phyloP scores from a whole-genome alignment of 2,888 invertebrate species.

The Drosophila eohydei region DNA sequence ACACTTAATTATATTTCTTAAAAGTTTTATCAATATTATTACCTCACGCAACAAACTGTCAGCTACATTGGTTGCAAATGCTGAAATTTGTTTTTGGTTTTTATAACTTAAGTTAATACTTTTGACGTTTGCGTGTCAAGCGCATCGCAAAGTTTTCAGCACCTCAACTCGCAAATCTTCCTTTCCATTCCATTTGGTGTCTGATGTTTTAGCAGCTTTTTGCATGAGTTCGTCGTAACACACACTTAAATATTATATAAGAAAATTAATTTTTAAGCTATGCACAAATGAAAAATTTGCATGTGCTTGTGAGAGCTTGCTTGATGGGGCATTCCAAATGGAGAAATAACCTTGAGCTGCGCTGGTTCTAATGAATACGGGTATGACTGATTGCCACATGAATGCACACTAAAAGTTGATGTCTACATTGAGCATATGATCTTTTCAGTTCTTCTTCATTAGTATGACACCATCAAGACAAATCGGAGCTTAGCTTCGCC shows the following conservation, averaged over 20 bases:
- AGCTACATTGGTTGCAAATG: constrained; percentile 1
- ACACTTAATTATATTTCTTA: neutral
- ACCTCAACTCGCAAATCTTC: constrained; percentile 16
- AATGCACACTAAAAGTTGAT: constrained; percentile 13
- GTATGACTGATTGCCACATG: constrained; percentile 39
- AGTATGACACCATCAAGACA: constrained; percentile 20
- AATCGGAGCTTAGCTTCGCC: neutral
- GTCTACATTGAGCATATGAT: neutral
- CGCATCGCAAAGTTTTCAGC: constrained; percentile 20
- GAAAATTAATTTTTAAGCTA: constrained; percentile 27
- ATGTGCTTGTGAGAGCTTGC: constrained; percentile 43
- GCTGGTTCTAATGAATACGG: constrained; percentile 49
- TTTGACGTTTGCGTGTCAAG: constrained; percentile 45
- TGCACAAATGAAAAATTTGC: constrained; percentile 39
- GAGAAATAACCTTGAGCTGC: constrained; percentile 45
- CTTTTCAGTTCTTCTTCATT: neutral
- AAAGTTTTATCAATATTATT: constrained; percentile 20
- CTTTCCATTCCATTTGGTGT: constrained; percentile 12
- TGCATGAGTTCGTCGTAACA: constrained; percentile 38
- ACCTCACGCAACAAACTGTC: neutral
- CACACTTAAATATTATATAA: constrained; percentile 29
- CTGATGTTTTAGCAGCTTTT: constrained; percentile 32
- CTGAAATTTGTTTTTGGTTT: neutral
- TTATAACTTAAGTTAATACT: neutral
- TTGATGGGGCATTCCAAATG: constrained; percentile 40